phyloP scores from a whole-genome alignment of 1,140 invertebrate species.

The Drosophila rhopaloa region DNA sequence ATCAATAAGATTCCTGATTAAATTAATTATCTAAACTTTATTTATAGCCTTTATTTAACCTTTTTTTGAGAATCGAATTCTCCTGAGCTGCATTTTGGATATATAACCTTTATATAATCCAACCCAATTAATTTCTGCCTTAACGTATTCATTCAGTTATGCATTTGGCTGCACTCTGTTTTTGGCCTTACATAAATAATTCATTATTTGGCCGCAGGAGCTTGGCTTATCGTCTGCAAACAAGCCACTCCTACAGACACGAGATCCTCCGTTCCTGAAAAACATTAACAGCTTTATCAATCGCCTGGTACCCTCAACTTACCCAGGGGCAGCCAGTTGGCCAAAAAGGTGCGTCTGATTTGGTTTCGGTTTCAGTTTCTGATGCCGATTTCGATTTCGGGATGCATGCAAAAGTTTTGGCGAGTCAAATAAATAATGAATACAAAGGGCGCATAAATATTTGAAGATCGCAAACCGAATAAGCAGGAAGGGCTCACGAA shows the following conservation, averaged over 20 bases:
- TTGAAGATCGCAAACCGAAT: conserved; percentile 57
- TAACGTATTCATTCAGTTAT: conserved; percentile 39
- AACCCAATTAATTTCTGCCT: conserved; percentile 28
- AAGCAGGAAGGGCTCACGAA: conserved; percentile 46
- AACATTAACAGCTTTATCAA: conserved; percentile 74
- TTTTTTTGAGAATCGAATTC: no score
- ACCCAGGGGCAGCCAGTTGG: conserved; percentile 36
- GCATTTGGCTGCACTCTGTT: conserved; percentile 1
- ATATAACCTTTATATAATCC: conserved; percentile 1
- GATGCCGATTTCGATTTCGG: conserved; percentile 33
- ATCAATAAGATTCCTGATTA: no score
- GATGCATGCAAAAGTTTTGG: conserved; percentile 15
- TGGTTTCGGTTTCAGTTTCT: background rate
- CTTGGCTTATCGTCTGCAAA: conserved; percentile 38
- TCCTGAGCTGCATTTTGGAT: background rate
- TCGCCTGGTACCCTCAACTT: conserved; percentile 17
- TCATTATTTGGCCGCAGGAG: conserved; percentile 33
- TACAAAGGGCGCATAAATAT: conserved; percentile 74
- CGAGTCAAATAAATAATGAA: conserved; percentile 62
- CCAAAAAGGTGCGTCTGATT: conserved; percentile 34
- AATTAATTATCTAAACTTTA: no score
- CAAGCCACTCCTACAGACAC: conserved; percentile 49
- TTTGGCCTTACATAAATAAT: conserved; percentile 47
- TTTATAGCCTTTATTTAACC: no score
- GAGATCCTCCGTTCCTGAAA: conserved; percentile 7